Percentiles rank a stretch among this genome's conserved stretches.
These are phyloP conservation scores for Deroptyus accipitrinus DNA, from an alignment of 2,113 vertebrate genomes.

Conservation along the genomic window DNA sequence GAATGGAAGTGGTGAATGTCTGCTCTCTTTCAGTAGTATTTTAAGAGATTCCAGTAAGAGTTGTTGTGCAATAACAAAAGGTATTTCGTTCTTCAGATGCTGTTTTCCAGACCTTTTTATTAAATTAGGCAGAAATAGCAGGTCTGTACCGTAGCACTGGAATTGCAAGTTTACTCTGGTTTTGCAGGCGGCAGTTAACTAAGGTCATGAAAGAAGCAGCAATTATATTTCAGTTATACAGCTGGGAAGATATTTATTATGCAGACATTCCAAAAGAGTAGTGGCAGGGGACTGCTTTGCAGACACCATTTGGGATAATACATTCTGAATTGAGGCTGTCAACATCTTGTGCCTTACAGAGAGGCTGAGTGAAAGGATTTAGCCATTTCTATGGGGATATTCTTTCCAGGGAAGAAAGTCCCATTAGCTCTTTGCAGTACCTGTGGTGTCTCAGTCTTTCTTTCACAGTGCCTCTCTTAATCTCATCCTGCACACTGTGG, in stretches of 20 bases:
- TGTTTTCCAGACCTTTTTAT: slow-evolving; percentile 10
- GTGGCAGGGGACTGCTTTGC: not conserved
- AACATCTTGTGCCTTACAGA: not conserved
- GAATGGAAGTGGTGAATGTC: not conserved
- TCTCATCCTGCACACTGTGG: not conserved
- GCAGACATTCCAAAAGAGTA: not conserved
- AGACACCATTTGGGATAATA: not conserved
- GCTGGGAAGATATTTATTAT: not conserved
- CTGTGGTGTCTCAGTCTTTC: not conserved
- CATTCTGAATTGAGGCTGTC: slow-evolving; percentile 2
- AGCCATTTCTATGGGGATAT: not conserved
- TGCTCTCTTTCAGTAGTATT: slow-evolving; percentile 2
- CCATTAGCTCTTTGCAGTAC: not conserved
- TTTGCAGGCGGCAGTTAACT: slow-evolving; percentile 20
- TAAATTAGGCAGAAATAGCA: not conserved
- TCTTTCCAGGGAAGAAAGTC: not conserved
- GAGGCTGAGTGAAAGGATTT: slow-evolving; percentile 5
- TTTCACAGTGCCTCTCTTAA: not conserved
- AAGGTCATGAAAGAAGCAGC: not conserved
- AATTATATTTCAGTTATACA: not conserved
- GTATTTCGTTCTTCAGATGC: not conserved
- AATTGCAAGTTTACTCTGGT: not conserved
- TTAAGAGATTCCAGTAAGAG: not conserved
- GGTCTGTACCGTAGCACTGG: not conserved
- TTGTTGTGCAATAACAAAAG: not conserved